Evolutionary conservation across 1,140 invertebrate genomes (phyloP), one percentile per base, ranked within the genome.

Genomic region (Calliopsis andreniformis): DNA sequence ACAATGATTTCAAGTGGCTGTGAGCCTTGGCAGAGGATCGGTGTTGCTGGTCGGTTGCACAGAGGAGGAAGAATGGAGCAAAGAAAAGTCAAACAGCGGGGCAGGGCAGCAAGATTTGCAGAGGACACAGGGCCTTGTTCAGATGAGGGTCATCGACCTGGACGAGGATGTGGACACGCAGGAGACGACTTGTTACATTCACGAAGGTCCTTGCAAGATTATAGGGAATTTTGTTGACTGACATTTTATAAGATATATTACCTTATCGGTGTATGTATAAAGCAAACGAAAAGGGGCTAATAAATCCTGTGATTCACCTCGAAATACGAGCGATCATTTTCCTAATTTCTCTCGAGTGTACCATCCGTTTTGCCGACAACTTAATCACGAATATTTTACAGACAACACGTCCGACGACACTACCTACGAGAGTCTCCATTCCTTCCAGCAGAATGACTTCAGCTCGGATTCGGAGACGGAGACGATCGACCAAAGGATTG

Each of bases 1-100:
- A 82, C 53, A 63, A 88, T 89, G 76, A 87, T 91, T 91, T 91
- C 77, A 90, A 92, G 91, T 92, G 87, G 85, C 91, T 76, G 88
- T 92, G 81, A 92, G 91, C 85, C 90, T 92, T 83, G 91, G 91
- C 76, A 80, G 82, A 63, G 91, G 91, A 79, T 89, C 90, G 78
- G 76, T 91, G 7, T 87, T 92, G 32, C 85, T 92, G 63, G 82
- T 92, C 79, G 90, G 89, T 28, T 25, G 45, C 45, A n/a, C 61
- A 23, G 51, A 72, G 18, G 68, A 72, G 20, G 62, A 32, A 23
- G 56, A 68, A 75, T 75, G 72, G 72, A 80, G 25, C 47, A 28
- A 49, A 25, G 23, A 64, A 42, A 10, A 42, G n/a, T 49, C 14
- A 16, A 18, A 39, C 43, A 14, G 39, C 1, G 30, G 18, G 35